Evolutionary conservation across 1,140 invertebrate species (phyloP), one percentile per base, ranked within the genome.

Genomic region (Cydia pomonella): DNA sequence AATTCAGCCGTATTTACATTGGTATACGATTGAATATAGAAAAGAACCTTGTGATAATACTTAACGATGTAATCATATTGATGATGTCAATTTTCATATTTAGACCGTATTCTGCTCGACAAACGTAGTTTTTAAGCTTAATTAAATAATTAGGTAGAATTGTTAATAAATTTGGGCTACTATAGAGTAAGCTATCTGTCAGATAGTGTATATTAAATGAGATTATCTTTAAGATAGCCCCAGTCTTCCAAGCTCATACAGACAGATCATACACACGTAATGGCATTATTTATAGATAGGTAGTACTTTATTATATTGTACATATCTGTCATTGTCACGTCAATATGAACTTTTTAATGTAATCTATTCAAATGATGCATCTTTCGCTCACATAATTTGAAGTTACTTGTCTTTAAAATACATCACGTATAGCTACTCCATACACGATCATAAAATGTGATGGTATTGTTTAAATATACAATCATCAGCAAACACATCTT

Each of bases 171-270:
- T 38, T 33, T 38, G 27, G 29, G 64, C n/a, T 69, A 18, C 27
- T 69, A 9, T 69, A 66, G 23, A n/a, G 16, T 41, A 18, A 69
- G 21, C 64, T 69, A 69, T 29, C 64, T 10, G 53, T 59, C 63
- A 69, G 64, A 33, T 33, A 69, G n/a, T 38, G 27, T 63, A 4
- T 63, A 41, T 10, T 16, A 69, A 33, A 69, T 18, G 64, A 69
- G 64, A 69, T 69, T 69, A 69, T 33, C n/a, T 38, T 63, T 63
- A 10, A 66, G 27, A 38, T 38, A 18, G 29, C 16, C 27, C 64
- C 64, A 33, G 64, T 69, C 64, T 69, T 69, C 64, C 64, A 18
- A 18, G 64, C 53, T 59, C n/a, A 66, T 69, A 18, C 64, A 69
- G 64, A 69, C 64, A 69, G 64, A 23, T 59, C 18, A 59, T 59